A percentile compares a stretch with the other conserved stretches of the same genome.
Evolutionary conservation across 2,113 vertebrate species (phyloP).

Genomic region (Microtus pennsylvanicus): DNA sequence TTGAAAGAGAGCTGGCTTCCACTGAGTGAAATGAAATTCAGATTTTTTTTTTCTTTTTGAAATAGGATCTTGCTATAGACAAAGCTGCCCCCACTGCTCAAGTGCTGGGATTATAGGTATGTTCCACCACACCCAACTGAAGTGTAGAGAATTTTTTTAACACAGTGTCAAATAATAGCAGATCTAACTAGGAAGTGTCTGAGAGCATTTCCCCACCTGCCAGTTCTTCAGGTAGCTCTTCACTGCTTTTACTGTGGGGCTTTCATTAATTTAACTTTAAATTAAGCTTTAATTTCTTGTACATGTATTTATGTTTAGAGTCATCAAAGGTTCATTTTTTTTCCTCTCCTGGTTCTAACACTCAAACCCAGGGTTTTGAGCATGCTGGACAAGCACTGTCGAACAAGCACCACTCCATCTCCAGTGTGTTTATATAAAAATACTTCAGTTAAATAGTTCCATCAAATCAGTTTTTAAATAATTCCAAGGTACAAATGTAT

Average conservation of each 20-base stretch:
- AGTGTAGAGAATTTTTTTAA: background rate
- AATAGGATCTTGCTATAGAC: background rate
- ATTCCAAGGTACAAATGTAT: background rate
- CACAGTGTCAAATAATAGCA: background rate
- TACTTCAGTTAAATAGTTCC: background rate
- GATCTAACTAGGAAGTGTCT: background rate
- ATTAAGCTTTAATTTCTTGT: constrained; percentile 2
- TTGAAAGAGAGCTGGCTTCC: background rate
- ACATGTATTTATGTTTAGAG: constrained; percentile 44
- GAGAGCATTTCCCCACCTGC: background rate
- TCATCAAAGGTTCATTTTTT: constrained; percentile 32
- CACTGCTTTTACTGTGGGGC: background rate
- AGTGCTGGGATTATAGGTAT: background rate
- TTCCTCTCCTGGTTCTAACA: background rate
- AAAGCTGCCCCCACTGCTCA: background rate
- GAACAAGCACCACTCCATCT: too few species aligned
- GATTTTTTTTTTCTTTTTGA: background rate
- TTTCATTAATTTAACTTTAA: background rate
- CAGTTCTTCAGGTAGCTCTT: background rate
- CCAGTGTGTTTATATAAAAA: constrained; percentile 12
- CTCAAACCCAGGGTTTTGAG: background rate
- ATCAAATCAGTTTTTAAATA: constrained; percentile 25
- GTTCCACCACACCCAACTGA: background rate
- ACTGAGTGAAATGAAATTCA: background rate
- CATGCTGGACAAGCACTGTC: background rate